Evolutionary conservation across 2,113 vertebrate species (phyloP).

Genomic region (Carassius auratus): DNA sequence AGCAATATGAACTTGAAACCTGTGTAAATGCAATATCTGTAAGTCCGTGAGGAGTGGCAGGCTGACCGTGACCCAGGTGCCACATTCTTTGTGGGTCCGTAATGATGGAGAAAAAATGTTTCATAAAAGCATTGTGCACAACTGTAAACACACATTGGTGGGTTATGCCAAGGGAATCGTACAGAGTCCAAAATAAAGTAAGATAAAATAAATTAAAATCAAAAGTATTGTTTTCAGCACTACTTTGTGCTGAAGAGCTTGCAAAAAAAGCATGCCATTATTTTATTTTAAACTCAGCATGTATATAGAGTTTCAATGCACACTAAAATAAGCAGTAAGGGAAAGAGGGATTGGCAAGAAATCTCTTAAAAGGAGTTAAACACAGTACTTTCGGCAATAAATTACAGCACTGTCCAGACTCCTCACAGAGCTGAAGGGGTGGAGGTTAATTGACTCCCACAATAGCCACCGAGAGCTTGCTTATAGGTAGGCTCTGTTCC

Average conservation of each 20-base stretch:
- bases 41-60: background rate
- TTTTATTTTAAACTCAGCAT: background rate
- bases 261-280: background rate
- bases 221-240: background rate
- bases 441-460: conserved; percentile 51
- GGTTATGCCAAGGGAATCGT: background rate
- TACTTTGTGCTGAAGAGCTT: background rate
- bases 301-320: background rate
- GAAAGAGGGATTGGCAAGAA: background rate
- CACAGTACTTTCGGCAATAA: conserved; percentile 26
- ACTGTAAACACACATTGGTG: background rate
- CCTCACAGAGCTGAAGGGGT: conserved; percentile 28
- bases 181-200: background rate
- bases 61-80: background rate
- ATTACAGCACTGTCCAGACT: conserved; percentile 7
- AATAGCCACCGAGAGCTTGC: conserved; percentile 35
- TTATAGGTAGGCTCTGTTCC: conserved; percentile 27
- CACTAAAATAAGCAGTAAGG: background rate
- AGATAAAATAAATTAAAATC: background rate
- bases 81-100: background rate
- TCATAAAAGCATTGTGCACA: background rate
- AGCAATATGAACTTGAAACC: conserved; percentile 53
- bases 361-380: conserved; percentile 17
- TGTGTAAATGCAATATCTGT: conserved; percentile 59
- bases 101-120: background rate